Base-by-base conservation (phyloP, 2,113 vertebrate genomes). In the Capricornis sumatraensis region DNA sequence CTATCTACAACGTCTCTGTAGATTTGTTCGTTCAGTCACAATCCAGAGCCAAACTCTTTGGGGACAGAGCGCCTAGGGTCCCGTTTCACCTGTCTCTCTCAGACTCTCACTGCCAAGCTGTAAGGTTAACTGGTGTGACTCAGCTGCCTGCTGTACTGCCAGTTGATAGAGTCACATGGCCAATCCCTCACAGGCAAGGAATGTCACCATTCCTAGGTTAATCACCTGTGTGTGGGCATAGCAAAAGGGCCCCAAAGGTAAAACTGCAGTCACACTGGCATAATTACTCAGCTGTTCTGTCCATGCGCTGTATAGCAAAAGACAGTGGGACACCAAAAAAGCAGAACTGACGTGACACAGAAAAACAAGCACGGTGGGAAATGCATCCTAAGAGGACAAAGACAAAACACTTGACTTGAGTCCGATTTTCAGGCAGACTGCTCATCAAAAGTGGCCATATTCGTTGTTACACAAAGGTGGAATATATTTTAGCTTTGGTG, bases 211-310 rank as follows among this genome's bases (percentile, higher is more conserved):
- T 93, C 91, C 81, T 60, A 7, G 28, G 71, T 79, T 83, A 92
- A 91, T 94, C 97, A 97, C 93, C 88, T 98, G 71, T 81, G 82
- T 89, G 67, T 6, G 1, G 67, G 55, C 50, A 16, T 86, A 96
- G 92, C 36, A 47, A 95, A 89, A 95, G 52, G 43, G 55, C 86
- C 87, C 86, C 83, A 87, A 79, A 91, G 89, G 89, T 84, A 92
- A 95, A 97, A 96, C 71, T 95, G 93, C 93, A 93, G 87, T 97
- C 93, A 83, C 55, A n/a, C 40, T 58, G 89, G 74, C 94, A 83
- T 95, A 96, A 98, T 97, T 95, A 83, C 82, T 97, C 91, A 97
- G 91, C 87, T 79, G 94, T 62, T 97, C 91, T 57, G 52, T 82
- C 87, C 94, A 67, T 2, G 33, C 36, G 36, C n/a, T 21, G 43